phyloP scores from a whole-genome alignment of 2,797 vertebrate genomes.

The Crotalus adamanteus region DNA sequence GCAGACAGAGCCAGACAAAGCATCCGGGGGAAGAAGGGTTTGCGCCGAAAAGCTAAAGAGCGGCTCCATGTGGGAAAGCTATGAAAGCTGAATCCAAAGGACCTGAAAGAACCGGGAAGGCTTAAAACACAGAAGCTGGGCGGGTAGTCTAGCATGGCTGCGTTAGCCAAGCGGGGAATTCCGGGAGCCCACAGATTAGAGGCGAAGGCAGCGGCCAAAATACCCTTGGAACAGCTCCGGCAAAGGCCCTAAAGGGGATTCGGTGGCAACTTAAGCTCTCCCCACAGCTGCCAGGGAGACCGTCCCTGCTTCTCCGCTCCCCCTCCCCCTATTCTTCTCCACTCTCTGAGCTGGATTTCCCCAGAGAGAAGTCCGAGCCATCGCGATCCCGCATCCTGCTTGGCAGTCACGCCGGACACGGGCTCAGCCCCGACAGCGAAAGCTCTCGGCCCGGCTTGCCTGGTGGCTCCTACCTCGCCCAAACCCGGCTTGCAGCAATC shows the following conservation, averaged over 20 bases:
- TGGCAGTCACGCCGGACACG: neutral
- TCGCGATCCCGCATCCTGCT: conserved; percentile 36
- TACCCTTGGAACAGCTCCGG: neutral
- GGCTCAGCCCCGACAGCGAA: conserved; percentile 14
- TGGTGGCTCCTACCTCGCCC: neutral
- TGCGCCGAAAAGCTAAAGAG: neutral
- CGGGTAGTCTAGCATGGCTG: neutral
- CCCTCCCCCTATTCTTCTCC: too few relatives aligned
- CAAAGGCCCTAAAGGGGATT: neutral
- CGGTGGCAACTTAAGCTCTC: neutral
- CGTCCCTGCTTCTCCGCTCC: neutral
- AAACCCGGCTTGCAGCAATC: neutral
- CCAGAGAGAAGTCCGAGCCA: neutral
- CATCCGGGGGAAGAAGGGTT: neutral
- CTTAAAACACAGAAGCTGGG: neutral
- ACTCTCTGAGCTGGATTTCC: neutral
- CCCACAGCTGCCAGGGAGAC: neutral
- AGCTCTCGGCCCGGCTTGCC: neutral
- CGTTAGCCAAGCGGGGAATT: neutral
- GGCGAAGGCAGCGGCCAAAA: neutral
- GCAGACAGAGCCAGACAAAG: neutral
- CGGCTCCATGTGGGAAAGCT: neutral
- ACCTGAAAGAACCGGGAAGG: neutral
- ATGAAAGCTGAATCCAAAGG: neutral
- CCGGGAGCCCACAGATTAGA: neutral